Percentiles rank a stretch among this genome's conserved stretches.
phyloP scores from a whole-genome alignment of 2,797 vertebrate genomes.

The Crenuchus spilurus region DNA sequence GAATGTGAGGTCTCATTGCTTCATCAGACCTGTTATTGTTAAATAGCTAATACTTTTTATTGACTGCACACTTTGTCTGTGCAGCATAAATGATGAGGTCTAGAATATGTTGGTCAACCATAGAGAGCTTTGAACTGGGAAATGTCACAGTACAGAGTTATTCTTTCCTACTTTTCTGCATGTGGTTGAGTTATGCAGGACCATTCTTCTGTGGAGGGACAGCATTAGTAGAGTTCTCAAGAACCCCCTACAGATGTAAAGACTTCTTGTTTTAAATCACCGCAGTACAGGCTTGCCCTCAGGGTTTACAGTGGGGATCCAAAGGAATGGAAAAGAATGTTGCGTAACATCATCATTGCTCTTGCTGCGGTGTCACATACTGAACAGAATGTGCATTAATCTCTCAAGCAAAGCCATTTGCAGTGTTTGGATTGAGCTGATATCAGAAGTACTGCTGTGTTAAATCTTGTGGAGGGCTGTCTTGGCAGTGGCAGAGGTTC shows the following conservation, averaged over 20 bases:
- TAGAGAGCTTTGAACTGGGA: constrained; percentile 6
- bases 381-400: constrained; percentile 49
- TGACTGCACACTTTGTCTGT: constrained; percentile 37
- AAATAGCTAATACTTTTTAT: constrained; percentile 45
- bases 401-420: constrained; percentile 52
- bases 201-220: constrained; percentile 17
- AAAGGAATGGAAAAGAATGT: constrained; percentile 51
- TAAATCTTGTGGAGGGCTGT: constrained; percentile 15
- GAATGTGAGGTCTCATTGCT: constrained; percentile 45
- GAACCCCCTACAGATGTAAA: not conserved
- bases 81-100: constrained; percentile 39
- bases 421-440: constrained; percentile 19
- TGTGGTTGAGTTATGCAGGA: constrained; percentile 47
- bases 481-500: constrained; percentile 3
- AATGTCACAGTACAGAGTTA: constrained; percentile 51
- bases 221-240: not conserved
- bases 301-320: not conserved
- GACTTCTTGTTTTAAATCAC: constrained; percentile 7
- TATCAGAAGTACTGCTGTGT: constrained; percentile 26
- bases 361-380: constrained; percentile 50
- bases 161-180: constrained; percentile 27
- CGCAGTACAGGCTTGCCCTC: not conserved
- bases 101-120: constrained; percentile 41
- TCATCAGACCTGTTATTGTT: constrained; percentile 28
- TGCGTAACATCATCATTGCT: constrained; percentile 50